These are phyloP conservation scores for Brachionus angularis DNA, from an alignment of 1,140 invertebrate species.

Conservation along the genomic window DNA sequence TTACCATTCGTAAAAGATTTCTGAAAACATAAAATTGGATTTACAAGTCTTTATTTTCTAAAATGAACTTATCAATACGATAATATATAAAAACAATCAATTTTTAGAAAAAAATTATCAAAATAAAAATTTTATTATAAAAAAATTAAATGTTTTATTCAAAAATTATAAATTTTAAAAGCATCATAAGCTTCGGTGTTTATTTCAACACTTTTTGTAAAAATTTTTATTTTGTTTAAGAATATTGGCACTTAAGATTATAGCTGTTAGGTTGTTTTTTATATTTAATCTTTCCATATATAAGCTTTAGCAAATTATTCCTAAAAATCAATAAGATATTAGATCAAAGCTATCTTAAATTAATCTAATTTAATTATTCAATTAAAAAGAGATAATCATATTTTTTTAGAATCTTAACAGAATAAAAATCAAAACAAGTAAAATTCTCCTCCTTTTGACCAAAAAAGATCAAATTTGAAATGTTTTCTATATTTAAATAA, in stretches of 20 bases:
- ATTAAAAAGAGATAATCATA: constrained; percentile 39
- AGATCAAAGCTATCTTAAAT: constrained; percentile 22
- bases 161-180: constrained; percentile 4
- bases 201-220: constrained; percentile 10
- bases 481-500: neutral
- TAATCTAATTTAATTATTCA: constrained; percentile 41
- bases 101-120: too few species aligned
- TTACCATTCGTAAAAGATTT: constrained; percentile 3
- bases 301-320: constrained; percentile 30
- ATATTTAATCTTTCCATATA: too few species aligned
- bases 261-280: too few species aligned
- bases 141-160: constrained; percentile 15
- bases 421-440: neutral
- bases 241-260: constrained; percentile 6
- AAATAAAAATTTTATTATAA: neutral
- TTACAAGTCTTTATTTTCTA: neutral
- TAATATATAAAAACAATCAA: constrained; percentile 17
- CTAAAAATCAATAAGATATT: constrained; percentile 9
- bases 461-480: neutral
- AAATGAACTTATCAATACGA: neutral
- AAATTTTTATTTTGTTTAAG: neutral
- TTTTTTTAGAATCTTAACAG: constrained; percentile 12
- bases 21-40: constrained; percentile 37
- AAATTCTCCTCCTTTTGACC: neutral
- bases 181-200: neutral